These are phyloP conservation scores for Acanthoscelides obtectus DNA, from an alignment of 2,888 invertebrate species.

Conservation along the genomic window DNA sequence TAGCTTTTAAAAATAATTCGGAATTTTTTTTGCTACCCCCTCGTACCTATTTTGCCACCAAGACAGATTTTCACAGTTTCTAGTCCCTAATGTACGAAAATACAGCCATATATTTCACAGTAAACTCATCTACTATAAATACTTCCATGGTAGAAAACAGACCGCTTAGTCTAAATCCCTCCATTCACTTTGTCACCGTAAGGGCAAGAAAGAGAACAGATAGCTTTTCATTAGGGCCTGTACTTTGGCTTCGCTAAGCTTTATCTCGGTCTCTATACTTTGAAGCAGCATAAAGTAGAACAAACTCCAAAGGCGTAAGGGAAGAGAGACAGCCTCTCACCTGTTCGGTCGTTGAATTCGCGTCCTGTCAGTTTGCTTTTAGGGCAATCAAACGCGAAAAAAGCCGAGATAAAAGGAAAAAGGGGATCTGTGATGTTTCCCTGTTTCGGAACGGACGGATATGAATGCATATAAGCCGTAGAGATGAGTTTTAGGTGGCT, in stretches of 20 bases:
- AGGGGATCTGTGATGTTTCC: not conserved
- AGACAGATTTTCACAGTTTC: no score
- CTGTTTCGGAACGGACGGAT: not conserved
- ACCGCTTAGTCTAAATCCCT: not conserved
- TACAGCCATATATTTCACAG: no score
- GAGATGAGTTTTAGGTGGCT: no score
- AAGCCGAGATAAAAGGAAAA: slow-evolving; percentile 4
- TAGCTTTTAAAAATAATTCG: no score
- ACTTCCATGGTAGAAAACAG: no score
- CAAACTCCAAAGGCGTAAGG: not conserved
- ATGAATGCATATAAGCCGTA: not conserved
- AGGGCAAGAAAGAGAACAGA: not conserved
- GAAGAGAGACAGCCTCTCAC: not conserved
- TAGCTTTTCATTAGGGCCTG: not conserved
- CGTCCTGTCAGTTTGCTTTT: slow-evolving; percentile 4
- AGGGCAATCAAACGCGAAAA: slow-evolving; percentile 4
- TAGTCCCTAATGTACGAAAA: no score
- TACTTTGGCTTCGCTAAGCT: no score
- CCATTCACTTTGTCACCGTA: not conserved
- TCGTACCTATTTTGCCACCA: no score
- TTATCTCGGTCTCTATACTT: not conserved
- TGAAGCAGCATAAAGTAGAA: not conserved
- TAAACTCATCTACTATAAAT: no score
- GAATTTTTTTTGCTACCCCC: no score
- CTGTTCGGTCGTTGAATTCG: not conserved